Percentiles rank a stretch among this genome's conserved stretches.
phyloP scores from a whole-genome alignment of 2,113 vertebrate species.

The Hiodon tergisus region DNA sequence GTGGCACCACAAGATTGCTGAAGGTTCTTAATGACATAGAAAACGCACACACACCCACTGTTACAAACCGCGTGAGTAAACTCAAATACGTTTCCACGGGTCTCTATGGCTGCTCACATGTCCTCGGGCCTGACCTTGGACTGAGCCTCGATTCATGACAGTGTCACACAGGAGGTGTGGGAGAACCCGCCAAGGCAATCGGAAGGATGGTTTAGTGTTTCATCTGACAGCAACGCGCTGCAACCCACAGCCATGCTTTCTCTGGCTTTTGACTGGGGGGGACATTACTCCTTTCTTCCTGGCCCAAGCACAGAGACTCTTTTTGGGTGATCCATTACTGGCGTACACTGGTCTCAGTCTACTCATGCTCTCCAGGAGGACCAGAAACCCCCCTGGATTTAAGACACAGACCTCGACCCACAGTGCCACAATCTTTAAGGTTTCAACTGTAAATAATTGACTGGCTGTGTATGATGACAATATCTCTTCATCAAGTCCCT shows the following conservation, averaged over 20 bases:
- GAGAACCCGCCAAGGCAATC: slow-evolving; percentile 47
- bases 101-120: background rate
- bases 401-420: background rate
- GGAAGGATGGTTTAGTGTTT: slow-evolving; percentile 49
- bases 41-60: background rate
- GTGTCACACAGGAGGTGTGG: slow-evolving; percentile 42
- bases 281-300: slow-evolving; percentile 6
- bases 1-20: slow-evolving; percentile 24
- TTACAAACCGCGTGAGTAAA: slow-evolving; percentile 8
- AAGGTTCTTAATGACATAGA: background rate
- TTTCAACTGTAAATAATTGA: background rate
- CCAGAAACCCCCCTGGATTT: background rate
- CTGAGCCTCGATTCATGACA: slow-evolving; percentile 19
- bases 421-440: background rate
- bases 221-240: slow-evolving; percentile 30
- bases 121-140: slow-evolving; percentile 10
- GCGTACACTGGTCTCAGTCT: background rate
- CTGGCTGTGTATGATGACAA: no score
- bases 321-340: slow-evolving; percentile 6
- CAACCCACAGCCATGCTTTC: background rate
- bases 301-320: background rate
- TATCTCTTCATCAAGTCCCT: no score
- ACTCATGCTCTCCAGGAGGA: background rate
- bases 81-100: slow-evolving; percentile 17
- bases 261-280: background rate